These are phyloP conservation scores for Tanytarsus gracilentus DNA, from an alignment of 2,888 invertebrate genomes.

Conservation along the genomic window DNA sequence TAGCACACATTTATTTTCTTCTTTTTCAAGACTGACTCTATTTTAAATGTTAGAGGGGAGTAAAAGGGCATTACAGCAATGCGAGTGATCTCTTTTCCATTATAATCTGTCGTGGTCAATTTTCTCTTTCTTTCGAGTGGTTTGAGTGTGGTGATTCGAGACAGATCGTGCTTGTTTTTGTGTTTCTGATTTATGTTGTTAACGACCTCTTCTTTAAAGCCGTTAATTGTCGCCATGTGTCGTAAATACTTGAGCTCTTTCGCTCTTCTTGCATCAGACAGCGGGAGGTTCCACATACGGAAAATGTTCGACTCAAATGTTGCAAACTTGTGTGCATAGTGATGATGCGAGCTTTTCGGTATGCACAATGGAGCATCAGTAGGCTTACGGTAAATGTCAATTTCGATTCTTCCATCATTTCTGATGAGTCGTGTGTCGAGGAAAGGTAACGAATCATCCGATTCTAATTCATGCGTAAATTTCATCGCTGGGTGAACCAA, in stretches of 20 bases:
- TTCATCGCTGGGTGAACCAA: not conserved
- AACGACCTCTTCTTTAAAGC: not conserved
- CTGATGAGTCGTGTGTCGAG: not conserved
- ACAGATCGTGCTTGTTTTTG: not conserved
- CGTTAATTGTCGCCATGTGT: not conserved
- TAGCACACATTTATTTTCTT: not conserved
- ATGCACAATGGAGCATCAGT: not conserved
- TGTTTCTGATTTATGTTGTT: not conserved
- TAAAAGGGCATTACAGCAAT: not conserved
- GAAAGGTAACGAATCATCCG: not conserved
- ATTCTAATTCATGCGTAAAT: not conserved
- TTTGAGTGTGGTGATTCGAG: not conserved
- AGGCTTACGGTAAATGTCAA: not conserved
- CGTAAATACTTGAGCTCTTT: not conserved
- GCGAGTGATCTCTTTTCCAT: not conserved
- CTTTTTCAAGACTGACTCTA: not conserved
- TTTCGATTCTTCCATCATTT: not conserved
- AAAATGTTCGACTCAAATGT: not conserved
- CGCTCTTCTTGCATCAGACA: not conserved
- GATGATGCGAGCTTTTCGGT: not conserved
- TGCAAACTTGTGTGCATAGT: not conserved
- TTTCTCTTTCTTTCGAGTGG: not conserved
- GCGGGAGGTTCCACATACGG: not conserved
- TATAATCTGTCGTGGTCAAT: not conserved
- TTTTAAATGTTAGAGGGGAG: not conserved